These are phyloP conservation scores for Heterodera schachtii DNA, from an alignment of 1,140 invertebrate species.

Conservation along the genomic window DNA sequence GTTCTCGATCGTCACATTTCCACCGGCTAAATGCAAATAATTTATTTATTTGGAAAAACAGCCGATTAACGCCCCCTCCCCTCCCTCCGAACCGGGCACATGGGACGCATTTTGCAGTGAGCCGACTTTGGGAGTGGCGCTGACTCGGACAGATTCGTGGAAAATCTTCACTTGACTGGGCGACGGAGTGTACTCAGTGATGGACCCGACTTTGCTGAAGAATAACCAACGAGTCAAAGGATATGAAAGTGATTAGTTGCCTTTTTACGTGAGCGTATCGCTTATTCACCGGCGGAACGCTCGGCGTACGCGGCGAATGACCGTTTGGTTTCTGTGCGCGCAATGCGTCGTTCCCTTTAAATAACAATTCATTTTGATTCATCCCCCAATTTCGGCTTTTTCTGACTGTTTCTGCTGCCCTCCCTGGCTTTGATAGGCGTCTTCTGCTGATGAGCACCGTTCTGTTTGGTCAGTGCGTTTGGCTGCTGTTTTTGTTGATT, in stretches of 20 bases:
- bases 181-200: conserved; percentile 33
- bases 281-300: conserved; percentile 20
- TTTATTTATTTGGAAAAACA: conserved; percentile 47
- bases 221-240: neutral
- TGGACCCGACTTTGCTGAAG: conserved; percentile 41
- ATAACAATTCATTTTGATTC: too few relatives aligned
- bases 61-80: too few relatives aligned
- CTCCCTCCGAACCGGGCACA: conserved; percentile 55
- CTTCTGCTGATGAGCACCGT: neutral
- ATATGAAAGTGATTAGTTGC: neutral
- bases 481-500: neutral
- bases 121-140: conserved; percentile 60
- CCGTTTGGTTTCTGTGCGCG: neutral
- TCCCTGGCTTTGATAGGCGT: too few relatives aligned
- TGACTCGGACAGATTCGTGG: conserved; percentile 55
- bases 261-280: conserved; percentile 27
- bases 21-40: conserved; percentile 35
- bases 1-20: conserved; percentile 73
- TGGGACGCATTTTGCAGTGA: conserved; percentile 63
- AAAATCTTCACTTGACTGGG: conserved; percentile 40
- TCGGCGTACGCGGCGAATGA: neutral
- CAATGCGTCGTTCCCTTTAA: neutral
- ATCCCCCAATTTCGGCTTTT: neutral
- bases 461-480: neutral
- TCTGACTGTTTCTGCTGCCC: neutral